Conservation (phyloP, 2,888 invertebrate species). For the Hyposoter dolosus region DNA sequence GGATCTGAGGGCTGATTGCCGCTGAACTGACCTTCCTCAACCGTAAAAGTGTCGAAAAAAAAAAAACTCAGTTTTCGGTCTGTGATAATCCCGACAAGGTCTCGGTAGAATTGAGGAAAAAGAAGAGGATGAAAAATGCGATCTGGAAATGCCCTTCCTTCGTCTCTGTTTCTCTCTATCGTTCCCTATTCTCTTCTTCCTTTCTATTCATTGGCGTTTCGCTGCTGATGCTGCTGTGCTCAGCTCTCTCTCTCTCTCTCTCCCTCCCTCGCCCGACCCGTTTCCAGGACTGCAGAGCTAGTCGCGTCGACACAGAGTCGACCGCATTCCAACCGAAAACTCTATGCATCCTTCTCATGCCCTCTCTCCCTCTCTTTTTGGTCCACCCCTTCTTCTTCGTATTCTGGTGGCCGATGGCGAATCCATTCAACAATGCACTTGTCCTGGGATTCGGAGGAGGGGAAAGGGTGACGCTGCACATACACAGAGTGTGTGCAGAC, state of each 20-base stretch:
- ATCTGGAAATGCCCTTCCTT: slow-evolving; percentile 27
- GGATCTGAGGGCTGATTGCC: slow-evolving; percentile 24
- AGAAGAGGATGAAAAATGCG: slow-evolving; percentile 7
- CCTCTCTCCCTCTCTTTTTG: slow-evolving; percentile 5
- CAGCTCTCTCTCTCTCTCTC: slow-evolving; percentile 41
- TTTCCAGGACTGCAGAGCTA: slow-evolving; percentile 59
- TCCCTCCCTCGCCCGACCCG: slow-evolving; percentile 60
- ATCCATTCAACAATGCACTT: slow-evolving; percentile 66
- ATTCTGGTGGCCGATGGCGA: slow-evolving; percentile 49
- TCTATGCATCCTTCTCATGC: slow-evolving; percentile 42
- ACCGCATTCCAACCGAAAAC: slow-evolving; percentile 67
- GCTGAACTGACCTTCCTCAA: slow-evolving; percentile 11
- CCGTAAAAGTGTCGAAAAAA: not conserved
- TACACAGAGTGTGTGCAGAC: slow-evolving; percentile 16
- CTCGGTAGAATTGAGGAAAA: not conserved
- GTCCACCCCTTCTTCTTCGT: slow-evolving; percentile 12
- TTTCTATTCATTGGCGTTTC: slow-evolving; percentile 64
- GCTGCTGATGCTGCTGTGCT: slow-evolving; percentile 55
- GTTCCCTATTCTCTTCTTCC: slow-evolving; percentile 12
- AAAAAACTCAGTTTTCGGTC: slow-evolving; percentile 39
- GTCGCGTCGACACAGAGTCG: slow-evolving; percentile 64
- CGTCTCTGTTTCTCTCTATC: not conserved
- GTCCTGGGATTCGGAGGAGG: slow-evolving; percentile 32
- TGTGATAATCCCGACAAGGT: slow-evolving; percentile 6
- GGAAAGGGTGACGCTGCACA: slow-evolving; percentile 30